Conservation (phyloP, 2,888 invertebrate genomes). For the Cerastis rubricosa region DNA sequence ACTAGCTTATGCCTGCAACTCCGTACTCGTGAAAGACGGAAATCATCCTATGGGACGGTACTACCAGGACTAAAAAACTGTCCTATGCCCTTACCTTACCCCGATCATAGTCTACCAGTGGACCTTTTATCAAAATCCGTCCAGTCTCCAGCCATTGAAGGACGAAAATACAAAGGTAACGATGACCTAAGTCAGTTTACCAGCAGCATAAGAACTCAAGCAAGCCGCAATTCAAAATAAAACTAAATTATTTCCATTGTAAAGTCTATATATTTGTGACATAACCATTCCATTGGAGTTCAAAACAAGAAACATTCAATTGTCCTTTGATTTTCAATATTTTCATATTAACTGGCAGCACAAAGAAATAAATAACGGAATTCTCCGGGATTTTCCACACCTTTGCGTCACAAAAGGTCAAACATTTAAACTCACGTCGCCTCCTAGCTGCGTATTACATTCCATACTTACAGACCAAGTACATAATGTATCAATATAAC, state of each 20-base stretch:
- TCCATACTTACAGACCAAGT: not conserved
- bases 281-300: not conserved
- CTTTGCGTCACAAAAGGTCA: conserved; percentile 14
- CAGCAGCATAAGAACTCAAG: not conserved
- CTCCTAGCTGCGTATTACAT: not conserved
- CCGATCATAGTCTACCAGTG: not conserved
- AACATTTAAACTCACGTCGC: conserved; percentile 1
- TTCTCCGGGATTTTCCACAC: not conserved
- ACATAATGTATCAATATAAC: no score
- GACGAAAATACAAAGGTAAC: not conserved
- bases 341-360: not conserved
- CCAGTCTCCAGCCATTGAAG: not conserved
- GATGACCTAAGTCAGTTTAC: not conserved
- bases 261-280: not conserved
- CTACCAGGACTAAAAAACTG: not conserved
- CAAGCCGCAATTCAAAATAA: not conserved
- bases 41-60: not conserved
- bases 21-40: not conserved
- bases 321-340: not conserved
- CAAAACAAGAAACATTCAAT: not conserved
- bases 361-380: not conserved
- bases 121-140: not conserved
- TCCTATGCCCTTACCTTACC: not conserved
- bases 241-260: not conserved
- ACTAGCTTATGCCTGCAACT: not conserved